Percentiles rank a stretch among this genome's conserved stretches.
Evolutionary conservation across 2,113 vertebrate species (phyloP).

Genomic region (Neotoma lepida): DNA sequence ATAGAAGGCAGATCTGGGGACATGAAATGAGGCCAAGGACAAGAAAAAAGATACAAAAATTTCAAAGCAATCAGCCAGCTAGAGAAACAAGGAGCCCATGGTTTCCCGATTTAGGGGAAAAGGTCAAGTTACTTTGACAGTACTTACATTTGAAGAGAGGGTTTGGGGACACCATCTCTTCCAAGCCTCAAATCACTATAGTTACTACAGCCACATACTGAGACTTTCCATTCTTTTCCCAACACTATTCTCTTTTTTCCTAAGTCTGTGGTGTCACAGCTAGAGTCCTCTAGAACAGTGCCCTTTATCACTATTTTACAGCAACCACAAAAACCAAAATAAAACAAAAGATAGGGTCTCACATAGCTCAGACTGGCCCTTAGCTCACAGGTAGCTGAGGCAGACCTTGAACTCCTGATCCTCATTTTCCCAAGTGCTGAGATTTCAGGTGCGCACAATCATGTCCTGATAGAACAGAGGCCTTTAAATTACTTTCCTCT

Average conservation of each 20-base stretch:
- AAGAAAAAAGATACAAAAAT: constrained; percentile 49
- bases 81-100: background rate
- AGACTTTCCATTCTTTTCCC: constrained; percentile 2
- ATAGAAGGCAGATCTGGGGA: background rate
- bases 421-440: background rate
- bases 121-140: constrained; percentile 29
- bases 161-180: background rate
- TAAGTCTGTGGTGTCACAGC: background rate
- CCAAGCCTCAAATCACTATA: background rate
- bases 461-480: background rate
- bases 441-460: background rate
- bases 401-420: background rate
- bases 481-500: constrained; percentile 19
- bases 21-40: constrained; percentile 41
- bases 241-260: background rate
- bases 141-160: constrained; percentile 11
- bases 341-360: background rate
- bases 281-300: background rate
- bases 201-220: background rate
- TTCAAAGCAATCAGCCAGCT: constrained; percentile 13
- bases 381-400: background rate
- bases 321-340: background rate
- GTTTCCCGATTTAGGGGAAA: constrained; percentile 33
- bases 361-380: background rate
- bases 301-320: background rate